These are phyloP conservation scores for Dendropsophus ebraccatus DNA, from an alignment of 2,113 vertebrate species.

Conservation along the genomic window DNA sequence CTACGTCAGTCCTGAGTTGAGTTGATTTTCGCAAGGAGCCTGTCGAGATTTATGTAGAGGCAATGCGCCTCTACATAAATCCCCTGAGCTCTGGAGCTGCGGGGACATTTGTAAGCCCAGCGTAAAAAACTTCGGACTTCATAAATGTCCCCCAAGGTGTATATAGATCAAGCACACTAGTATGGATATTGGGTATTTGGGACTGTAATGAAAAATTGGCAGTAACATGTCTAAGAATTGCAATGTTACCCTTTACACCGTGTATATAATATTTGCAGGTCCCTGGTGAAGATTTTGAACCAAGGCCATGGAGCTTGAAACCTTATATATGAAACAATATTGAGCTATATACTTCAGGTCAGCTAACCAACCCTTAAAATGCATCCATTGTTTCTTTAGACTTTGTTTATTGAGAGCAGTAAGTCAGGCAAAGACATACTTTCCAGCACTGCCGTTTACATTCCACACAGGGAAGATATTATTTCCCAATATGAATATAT, in stretches of 20 bases:
- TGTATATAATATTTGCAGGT: not conserved
- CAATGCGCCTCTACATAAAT: too few relatives aligned
- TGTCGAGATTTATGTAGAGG: too few relatives aligned
- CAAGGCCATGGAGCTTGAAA: not conserved
- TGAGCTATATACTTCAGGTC: not conserved
- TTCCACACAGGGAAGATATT: constrained; percentile 6
- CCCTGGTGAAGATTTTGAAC: not conserved
- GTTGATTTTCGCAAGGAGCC: too few relatives aligned
- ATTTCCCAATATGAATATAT: constrained; percentile 22
- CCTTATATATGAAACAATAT: not conserved
- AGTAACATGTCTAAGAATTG: not conserved
- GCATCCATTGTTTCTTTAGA: not conserved
- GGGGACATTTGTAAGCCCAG: too few relatives aligned
- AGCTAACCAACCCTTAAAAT: not conserved
- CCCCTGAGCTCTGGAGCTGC: too few relatives aligned
- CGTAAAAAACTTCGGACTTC: too few relatives aligned
- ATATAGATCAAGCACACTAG: too few relatives aligned
- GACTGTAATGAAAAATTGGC: too few relatives aligned
- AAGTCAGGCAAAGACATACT: not conserved
- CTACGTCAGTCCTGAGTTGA: too few relatives aligned
- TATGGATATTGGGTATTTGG: too few relatives aligned
- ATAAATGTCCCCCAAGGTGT: too few relatives aligned
- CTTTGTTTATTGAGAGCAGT: not conserved
- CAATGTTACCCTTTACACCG: too few relatives aligned
- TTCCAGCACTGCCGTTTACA: constrained; percentile 21